Conservation (phyloP, 1,140 invertebrate genomes). For the Sycophila sp. region DNA sequence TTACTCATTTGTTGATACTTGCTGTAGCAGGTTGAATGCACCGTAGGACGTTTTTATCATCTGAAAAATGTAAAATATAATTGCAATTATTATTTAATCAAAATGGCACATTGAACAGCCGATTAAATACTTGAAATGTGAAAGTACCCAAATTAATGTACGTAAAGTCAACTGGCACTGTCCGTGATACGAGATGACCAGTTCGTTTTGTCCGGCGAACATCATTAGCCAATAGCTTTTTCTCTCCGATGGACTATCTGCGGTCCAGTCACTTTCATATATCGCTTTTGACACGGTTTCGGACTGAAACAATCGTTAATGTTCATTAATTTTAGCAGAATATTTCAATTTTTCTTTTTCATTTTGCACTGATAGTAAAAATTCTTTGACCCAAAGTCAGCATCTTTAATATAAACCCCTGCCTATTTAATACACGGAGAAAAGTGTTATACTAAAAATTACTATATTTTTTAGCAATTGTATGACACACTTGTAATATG, state of each 20-base stretch:
- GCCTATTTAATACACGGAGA: too few species aligned
- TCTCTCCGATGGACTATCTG: not conserved
- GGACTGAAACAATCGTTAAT: too few species aligned
- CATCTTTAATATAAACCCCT: too few species aligned
- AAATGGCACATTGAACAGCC: too few species aligned
- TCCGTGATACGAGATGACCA: not conserved
- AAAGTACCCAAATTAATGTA: conserved; percentile 20
- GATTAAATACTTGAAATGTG: too few species aligned
- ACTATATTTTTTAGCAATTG: too few species aligned
- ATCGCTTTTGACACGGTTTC: not conserved
- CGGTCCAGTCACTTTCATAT: not conserved
- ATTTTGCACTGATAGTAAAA: too few species aligned
- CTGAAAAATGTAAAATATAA: not conserved
- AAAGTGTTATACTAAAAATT: too few species aligned
- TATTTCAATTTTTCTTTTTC: too few species aligned
- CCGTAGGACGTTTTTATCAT: conserved; percentile 17
- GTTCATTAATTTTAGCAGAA: too few species aligned
- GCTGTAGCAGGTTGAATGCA: conserved; percentile 2
- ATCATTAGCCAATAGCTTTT: not conserved
- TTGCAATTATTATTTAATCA: not conserved
- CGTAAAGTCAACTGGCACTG: not conserved
- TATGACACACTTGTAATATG: too few species aligned
- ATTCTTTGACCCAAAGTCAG: too few species aligned
- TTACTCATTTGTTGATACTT: not conserved
- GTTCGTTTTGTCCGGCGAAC: not conserved